phyloP scores from a whole-genome alignment of 2,888 invertebrate species.

The Melolontha melolontha region DNA sequence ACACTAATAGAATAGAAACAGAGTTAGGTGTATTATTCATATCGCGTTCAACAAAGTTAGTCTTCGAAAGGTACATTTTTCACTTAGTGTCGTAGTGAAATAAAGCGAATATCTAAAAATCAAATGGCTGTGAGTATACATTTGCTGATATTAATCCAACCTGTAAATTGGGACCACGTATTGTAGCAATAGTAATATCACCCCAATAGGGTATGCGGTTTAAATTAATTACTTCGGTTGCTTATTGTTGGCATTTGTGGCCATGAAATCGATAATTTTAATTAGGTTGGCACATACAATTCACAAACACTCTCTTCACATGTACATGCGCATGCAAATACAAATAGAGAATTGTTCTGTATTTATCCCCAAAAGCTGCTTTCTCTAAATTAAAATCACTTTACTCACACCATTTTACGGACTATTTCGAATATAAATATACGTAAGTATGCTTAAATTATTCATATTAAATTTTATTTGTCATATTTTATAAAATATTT shows the following conservation, averaged over 20 bases:
- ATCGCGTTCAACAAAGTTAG: too few relatives aligned
- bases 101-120: too few relatives aligned
- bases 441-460: too few relatives aligned
- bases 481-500: too few relatives aligned
- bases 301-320: slow-evolving; percentile 16
- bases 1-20: too few relatives aligned
- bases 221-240: slow-evolving; percentile 39
- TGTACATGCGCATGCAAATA: slow-evolving; percentile 1
- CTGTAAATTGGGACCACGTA: slow-evolving; percentile 9
- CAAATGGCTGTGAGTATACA: neutral
- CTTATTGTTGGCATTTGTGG: slow-evolving; percentile 38
- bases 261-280: slow-evolving; percentile 37
- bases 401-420: neutral
- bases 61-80: too few relatives aligned
- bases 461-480: too few relatives aligned
- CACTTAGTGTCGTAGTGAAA: too few relatives aligned
- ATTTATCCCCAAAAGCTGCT: slow-evolving; percentile 28
- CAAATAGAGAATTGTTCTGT: slow-evolving; percentile 23
- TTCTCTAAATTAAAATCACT: slow-evolving; percentile 24
- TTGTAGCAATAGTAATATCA: slow-evolving; percentile 23
- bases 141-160: slow-evolving; percentile 14
- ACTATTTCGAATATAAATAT: neutral
- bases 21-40: too few relatives aligned
- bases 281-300: slow-evolving; percentile 37
- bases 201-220: slow-evolving; percentile 24